Evolutionary conservation across 2,797 vertebrate species (phyloP).

Genomic region (Acanthurus leucopareius): DNA sequence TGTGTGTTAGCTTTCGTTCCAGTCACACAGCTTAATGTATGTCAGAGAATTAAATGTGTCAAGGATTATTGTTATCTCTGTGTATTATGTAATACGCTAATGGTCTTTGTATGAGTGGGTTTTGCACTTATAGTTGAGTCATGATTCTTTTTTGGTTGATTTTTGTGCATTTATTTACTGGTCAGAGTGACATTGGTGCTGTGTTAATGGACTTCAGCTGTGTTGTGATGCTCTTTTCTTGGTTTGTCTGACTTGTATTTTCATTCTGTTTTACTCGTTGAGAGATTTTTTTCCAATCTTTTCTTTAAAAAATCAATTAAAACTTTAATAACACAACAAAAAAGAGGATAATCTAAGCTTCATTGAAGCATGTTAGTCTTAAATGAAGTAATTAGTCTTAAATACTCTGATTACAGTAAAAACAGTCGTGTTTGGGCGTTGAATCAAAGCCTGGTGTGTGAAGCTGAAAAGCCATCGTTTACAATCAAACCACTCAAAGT

Average conservation of each 20-base stretch:
- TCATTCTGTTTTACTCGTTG: neutral
- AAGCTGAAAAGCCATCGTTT: neutral
- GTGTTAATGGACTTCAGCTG: neutral
- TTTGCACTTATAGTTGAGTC: neutral
- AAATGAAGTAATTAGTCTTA: neutral
- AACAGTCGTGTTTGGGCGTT: neutral
- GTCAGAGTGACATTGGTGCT: neutral
- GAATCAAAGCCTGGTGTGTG: neutral
- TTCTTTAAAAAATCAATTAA: neutral
- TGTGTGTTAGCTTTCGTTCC: neutral
- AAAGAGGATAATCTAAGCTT: neutral
- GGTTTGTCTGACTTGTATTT: neutral
- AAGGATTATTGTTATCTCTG: neutral
- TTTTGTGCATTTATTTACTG: neutral
- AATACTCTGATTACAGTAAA: neutral
- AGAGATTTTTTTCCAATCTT: neutral
- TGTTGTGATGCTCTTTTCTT: neutral
- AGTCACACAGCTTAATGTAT: neutral
- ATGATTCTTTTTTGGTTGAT: neutral
- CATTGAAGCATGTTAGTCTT: neutral
- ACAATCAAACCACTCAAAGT: slow-evolving; percentile 8
- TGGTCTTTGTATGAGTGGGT: neutral
- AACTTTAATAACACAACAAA: neutral
- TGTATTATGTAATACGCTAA: neutral
- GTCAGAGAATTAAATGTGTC: neutral